phyloP scores from a whole-genome alignment of 1,140 invertebrate species.

The Cheumatopsyche charites region DNA sequence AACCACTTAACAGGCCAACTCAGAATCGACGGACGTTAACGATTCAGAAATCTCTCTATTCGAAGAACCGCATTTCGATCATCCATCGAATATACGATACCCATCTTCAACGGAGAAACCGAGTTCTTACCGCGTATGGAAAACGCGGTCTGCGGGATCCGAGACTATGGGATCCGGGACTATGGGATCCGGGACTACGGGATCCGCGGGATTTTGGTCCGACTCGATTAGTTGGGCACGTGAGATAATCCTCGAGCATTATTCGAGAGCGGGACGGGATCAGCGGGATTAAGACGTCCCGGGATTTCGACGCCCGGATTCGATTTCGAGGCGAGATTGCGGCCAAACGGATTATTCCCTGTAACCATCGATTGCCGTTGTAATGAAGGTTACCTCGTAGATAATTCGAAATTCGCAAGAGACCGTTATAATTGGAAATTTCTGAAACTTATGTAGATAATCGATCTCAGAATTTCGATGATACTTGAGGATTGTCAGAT shows the following conservation, averaged over 20 bases:
- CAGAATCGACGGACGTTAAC: too few relatives aligned
- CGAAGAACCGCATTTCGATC: too few relatives aligned
- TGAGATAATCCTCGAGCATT: conserved; percentile 4
- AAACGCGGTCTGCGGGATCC: too few relatives aligned
- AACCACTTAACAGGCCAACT: too few relatives aligned
- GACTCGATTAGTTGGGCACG: conserved; percentile 14
- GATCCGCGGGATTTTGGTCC: neutral
- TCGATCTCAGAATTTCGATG: too few relatives aligned
- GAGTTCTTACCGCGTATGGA: too few relatives aligned
- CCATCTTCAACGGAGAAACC: too few relatives aligned
- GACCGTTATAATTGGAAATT: neutral
- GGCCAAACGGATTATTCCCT: conserved; percentile 11
- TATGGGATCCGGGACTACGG: neutral
- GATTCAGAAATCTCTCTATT: too few relatives aligned
- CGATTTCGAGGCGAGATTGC: conserved; percentile 9
- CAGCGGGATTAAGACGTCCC: conserved; percentile 13
- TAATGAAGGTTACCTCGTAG: neutral
- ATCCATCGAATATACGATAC: too few relatives aligned
- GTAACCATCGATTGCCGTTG: neutral
- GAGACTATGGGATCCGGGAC: neutral
- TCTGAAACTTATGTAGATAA: too few relatives aligned
- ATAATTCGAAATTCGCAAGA: neutral
- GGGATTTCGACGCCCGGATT: conserved; percentile 2
- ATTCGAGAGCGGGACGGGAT: conserved; percentile 3
- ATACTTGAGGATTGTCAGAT: too few relatives aligned